phyloP scores from a whole-genome alignment of 2,888 invertebrate genomes.

The Teleogryllus oceanicus region DNA sequence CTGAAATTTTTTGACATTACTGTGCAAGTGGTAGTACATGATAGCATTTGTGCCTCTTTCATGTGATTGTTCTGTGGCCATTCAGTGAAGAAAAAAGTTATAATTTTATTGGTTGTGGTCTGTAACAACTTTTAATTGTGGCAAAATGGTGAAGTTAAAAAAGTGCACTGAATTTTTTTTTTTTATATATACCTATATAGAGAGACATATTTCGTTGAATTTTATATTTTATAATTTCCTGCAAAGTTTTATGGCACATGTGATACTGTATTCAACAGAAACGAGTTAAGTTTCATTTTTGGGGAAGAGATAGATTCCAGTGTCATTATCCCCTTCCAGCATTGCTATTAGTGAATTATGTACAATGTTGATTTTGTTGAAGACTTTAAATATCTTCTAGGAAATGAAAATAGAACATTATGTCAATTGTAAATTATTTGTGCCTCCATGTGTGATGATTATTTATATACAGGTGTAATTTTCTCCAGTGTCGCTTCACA shows the following conservation, averaged over 20 bases:
- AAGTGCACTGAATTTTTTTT: neutral
- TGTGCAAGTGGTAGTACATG: constrained; percentile 2
- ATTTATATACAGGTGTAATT: neutral
- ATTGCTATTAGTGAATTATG: neutral
- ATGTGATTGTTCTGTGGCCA: neutral
- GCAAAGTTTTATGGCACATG: constrained; percentile 18
- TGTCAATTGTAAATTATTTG: constrained; percentile 7
- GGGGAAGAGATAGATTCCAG: neutral
- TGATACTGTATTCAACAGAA: neutral
- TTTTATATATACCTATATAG: neutral
- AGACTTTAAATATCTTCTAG: neutral
- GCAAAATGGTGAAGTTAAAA: neutral
- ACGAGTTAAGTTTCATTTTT: constrained; percentile 5
- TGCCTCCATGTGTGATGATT: constrained; percentile 18
- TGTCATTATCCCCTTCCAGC: neutral
- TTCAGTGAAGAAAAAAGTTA: neutral
- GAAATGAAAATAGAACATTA: neutral
- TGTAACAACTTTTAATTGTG: neutral
- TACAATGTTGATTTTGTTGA: neutral
- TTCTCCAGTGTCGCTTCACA: constrained; percentile 2
- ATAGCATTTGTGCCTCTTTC: neutral
- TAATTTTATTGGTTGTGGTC: neutral
- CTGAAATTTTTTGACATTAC: neutral
- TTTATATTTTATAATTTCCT: neutral
- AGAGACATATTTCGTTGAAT: neutral